Evolutionary conservation across 2,113 vertebrate genomes (phyloP).

Genomic region (Odobenus rosmarus): DNA sequence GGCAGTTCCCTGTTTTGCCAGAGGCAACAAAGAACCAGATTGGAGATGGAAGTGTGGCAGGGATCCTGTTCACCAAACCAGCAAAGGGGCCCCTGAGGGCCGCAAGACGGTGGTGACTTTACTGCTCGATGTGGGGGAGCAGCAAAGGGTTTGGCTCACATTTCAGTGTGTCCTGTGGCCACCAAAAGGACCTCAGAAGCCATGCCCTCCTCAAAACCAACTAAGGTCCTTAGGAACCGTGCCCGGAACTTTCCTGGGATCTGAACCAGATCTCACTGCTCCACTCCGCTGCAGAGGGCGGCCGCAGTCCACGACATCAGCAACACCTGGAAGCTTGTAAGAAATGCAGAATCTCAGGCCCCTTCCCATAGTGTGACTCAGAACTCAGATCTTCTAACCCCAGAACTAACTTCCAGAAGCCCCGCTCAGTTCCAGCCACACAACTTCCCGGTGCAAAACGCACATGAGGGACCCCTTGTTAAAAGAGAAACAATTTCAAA

Average conservation of each 20-base stretch:
- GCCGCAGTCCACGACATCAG: not conserved
- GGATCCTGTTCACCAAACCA: not conserved
- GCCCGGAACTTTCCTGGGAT: not conserved
- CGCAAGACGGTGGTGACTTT: not conserved
- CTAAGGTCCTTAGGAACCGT: not conserved
- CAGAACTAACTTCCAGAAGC: not conserved
- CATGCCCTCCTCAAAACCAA: not conserved
- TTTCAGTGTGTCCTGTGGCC: not conserved
- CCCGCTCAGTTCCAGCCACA: not conserved
- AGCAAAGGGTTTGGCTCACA: not conserved
- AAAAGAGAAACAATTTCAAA: not conserved
- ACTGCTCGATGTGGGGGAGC: fast-evolving
- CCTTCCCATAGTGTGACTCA: not conserved
- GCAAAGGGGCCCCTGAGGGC: too few species aligned
- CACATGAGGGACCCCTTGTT: not conserved
- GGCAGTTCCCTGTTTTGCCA: not conserved
- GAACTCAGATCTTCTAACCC: not conserved
- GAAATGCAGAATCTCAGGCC: not conserved
- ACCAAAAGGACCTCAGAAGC: not conserved
- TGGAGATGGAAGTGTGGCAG: not conserved
- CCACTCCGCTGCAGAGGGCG: not conserved
- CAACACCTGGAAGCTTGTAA: not conserved
- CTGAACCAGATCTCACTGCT: not conserved
- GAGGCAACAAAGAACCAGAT: not conserved
- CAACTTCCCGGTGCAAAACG: not conserved